Percentiles rank a stretch among this genome's conserved stretches.
phyloP scores from a whole-genome alignment of 1,140 invertebrate genomes.

The Eriocheir sinensis region DNA sequence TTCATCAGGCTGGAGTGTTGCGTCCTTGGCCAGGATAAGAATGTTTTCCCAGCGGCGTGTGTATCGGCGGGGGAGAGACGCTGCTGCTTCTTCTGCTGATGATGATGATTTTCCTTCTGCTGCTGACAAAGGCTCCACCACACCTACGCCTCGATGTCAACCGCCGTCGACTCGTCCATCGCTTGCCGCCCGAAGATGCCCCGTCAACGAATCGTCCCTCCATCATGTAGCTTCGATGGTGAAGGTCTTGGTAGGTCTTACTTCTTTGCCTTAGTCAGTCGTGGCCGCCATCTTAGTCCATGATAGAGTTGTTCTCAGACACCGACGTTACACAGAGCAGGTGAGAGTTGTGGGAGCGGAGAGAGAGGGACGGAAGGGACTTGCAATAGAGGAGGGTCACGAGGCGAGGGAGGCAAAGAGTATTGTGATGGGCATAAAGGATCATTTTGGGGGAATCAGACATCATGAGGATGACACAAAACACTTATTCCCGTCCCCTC shows the following conservation, averaged over 20 bases:
- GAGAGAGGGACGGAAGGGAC: neutral
- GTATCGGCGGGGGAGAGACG: neutral
- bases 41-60: conserved; percentile 20
- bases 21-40: conserved; percentile 7
- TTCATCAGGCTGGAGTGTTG: conserved; percentile 23
- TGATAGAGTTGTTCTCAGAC: neutral
- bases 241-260: too few species aligned
- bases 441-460: neutral
- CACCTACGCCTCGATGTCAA: neutral
- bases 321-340: neutral
- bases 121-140: neutral
- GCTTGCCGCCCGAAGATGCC: neutral
- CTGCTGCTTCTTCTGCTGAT: too few species aligned
- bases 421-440: neutral
- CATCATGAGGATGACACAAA: neutral
- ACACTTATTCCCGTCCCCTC: too few species aligned
- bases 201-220: too few species aligned
- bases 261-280: too few species aligned
- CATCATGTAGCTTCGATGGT: too few species aligned
- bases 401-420: neutral
- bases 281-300: neutral
- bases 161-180: too few species aligned
- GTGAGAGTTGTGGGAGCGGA: neutral
- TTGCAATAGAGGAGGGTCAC: neutral
- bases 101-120: too few species aligned